Conservation (phyloP, 2,888 invertebrate genomes). For the Caenorhabditis japonica region DNA sequence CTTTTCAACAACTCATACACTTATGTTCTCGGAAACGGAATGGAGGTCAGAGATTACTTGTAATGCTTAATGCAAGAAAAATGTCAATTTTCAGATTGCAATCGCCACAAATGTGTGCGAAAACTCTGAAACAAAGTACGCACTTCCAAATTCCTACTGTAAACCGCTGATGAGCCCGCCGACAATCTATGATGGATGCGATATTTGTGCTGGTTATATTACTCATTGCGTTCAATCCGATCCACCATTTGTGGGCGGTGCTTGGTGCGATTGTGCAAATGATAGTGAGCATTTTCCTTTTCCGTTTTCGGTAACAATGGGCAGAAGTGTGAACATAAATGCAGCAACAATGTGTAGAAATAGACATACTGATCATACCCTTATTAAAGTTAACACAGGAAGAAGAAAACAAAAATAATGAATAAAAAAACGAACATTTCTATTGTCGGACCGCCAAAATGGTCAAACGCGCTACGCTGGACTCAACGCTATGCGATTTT, state of each 20-base stretch:
- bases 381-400: too few species aligned
- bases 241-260: conserved; percentile 10
- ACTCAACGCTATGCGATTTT: too few species aligned
- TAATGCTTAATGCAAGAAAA: too few species aligned
- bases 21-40: conserved; percentile 1
- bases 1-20: background rate
- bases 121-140: conserved; percentile 2
- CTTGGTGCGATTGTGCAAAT: conserved; percentile 5
- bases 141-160: background rate
- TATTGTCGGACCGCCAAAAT: too few species aligned
- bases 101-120: conserved; percentile 26
- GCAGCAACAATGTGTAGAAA: too few species aligned
- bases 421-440: too few species aligned
- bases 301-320: too few species aligned
- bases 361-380: too few species aligned
- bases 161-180: background rate
- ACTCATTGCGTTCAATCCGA: background rate
- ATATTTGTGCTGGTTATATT: background rate
- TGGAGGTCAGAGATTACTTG: background rate
- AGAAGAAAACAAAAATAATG: too few species aligned
- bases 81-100: conserved; percentile 16
- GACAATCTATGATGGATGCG: background rate
- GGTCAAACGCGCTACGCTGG: too few species aligned
- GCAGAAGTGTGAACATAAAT: too few species aligned
- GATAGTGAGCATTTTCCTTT: too few species aligned